Evolutionary conservation across 2,888 invertebrate genomes (phyloP).

Genomic region (Tetheella fluctuosa): DNA sequence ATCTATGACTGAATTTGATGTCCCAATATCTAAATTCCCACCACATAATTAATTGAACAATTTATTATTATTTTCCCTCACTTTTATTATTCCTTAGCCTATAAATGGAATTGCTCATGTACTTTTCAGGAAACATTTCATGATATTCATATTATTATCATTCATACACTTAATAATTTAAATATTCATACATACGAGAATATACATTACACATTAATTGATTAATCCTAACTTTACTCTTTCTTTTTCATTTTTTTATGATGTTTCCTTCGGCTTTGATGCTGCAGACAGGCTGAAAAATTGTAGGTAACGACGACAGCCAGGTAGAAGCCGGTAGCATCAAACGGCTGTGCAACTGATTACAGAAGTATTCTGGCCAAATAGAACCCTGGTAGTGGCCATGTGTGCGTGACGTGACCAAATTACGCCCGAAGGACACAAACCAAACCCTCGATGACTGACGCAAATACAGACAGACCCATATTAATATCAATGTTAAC

Average conservation of each 20-base stretch:
- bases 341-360: conserved; percentile 24
- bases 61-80: background rate
- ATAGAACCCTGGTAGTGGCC: conserved; percentile 23
- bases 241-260: no score
- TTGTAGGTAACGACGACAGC: no score
- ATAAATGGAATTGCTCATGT: no score
- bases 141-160: no score
- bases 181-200: no score
- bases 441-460: conserved; percentile 44
- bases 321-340: conserved; percentile 19
- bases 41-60: no score
- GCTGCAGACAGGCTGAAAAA: no score
- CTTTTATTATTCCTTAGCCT: background rate
- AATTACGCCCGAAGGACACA: conserved; percentile 56
- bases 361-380: background rate
- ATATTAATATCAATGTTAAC: background rate
- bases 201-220: no score
- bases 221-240: no score
- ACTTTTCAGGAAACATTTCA: no score
- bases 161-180: no score
- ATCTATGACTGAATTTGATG: background rate
- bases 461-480: conserved; percentile 45
- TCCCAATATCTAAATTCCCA: background rate
- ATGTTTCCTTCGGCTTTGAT: no score
- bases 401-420: conserved; percentile 49